phyloP scores from a whole-genome alignment of 2,113 vertebrate genomes.

The Toxotes jaculatrix region DNA sequence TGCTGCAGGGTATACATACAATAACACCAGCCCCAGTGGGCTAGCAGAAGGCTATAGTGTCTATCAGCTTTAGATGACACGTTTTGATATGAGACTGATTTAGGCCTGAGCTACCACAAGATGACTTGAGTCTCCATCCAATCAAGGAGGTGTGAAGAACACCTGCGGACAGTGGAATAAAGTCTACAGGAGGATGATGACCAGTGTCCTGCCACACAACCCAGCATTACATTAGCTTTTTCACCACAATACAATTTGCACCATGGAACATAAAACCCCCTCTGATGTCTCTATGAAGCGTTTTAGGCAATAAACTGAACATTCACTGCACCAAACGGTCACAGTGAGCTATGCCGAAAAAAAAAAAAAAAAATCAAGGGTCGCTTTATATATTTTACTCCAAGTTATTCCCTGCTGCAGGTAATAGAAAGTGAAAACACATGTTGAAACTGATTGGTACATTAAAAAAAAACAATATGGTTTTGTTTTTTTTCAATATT shows the following conservation, averaged over 20 bases:
- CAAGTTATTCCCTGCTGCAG: slow-evolving; percentile 34
- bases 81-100: slow-evolving; percentile 81
- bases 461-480: slow-evolving; percentile 25
- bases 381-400: slow-evolving; percentile 49
- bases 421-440: slow-evolving; percentile 64
- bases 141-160: slow-evolving; percentile 78
- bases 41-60: slow-evolving; percentile 71
- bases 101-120: slow-evolving; percentile 72
- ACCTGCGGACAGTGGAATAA: slow-evolving; percentile 82
- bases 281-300: slow-evolving; percentile 66
- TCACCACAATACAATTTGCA: slow-evolving; percentile 68
- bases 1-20: slow-evolving; percentile 78
- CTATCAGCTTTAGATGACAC: slow-evolving; percentile 83
- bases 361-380: slow-evolving; percentile 4
- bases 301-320: slow-evolving; percentile 67
- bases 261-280: slow-evolving; percentile 50
- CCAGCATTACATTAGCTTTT: slow-evolving; percentile 70
- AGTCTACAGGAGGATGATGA: slow-evolving; percentile 71
- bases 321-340: slow-evolving; percentile 56
- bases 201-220: slow-evolving; percentile 56
- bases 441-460: slow-evolving; percentile 50
- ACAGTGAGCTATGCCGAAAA: slow-evolving; percentile 19
- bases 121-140: slow-evolving; percentile 81
- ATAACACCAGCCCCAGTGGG: slow-evolving; percentile 66
- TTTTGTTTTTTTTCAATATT: slow-evolving; percentile 32